Base-by-base conservation (phyloP, 2,797 vertebrate genomes). In the Thaleichthys pacificus region DNA sequence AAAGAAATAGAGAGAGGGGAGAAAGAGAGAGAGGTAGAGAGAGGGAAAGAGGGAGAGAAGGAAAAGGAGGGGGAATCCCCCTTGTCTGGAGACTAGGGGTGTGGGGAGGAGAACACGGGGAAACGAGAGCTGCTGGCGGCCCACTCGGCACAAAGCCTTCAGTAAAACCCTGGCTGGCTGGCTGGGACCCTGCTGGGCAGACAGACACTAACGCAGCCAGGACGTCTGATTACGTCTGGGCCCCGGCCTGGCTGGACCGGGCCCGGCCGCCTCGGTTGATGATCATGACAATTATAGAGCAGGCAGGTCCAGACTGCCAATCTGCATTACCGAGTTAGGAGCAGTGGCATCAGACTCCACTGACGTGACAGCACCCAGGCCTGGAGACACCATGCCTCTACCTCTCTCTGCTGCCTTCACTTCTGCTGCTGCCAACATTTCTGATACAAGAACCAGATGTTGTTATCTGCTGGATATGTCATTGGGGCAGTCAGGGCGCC, bases 91-190 rank as follows among this genome's bases (percentile, higher is more conserved):
- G 83, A 75, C 66, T 76, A 63, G 75, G 70, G 80, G 83, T 75
- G 69, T 63, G 70, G 84, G 78, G 84, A 86, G 76, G 76, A 80
- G 83, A 77, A 74, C 82, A 77, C 42, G 30, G 64, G 80, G 90
- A 90, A 92, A 91, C 83, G 42, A 54, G 84, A 89, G 85, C 83
- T 79, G 84, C 82, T 81, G 66, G 70, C 78, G 58, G 73, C 83
- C 84, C 85, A 86, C 84, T 89, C 77, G 74, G 83, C 87, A 84
- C 83, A 90, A 89, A 91, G 86, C 83, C 68, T 74, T 60, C 77
- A 80, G 85, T 72, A 76, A 72, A 82, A 83, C 80, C 81, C 86
- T 68, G 79, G 82, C 54, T 58, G 79, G 74, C 81, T 17, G 81
- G 64, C 79, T 74, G 66, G 74, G 88, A 84, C 82, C 22, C 56